Percentiles rank a stretch among this genome's conserved stretches.
phyloP scores from a whole-genome alignment of 2,113 vertebrate genomes.

The Stegostoma tigrinum region DNA sequence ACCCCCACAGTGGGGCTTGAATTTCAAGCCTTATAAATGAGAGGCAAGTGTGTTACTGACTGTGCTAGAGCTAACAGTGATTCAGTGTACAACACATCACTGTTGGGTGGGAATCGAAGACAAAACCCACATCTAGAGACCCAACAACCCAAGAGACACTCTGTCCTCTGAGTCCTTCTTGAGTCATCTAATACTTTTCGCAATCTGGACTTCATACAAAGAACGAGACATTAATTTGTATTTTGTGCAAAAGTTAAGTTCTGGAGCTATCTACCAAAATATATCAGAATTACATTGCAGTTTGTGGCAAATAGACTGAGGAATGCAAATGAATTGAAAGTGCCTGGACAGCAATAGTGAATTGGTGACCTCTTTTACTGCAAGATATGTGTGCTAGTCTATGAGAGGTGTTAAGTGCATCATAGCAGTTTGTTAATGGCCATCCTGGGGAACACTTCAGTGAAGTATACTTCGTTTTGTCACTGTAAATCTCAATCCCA shows the following conservation, averaged over 20 bases:
- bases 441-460: not conserved
- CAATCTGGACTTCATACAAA: not conserved
- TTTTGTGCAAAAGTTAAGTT: not conserved
- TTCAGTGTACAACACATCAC: not conserved
- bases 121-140: not conserved
- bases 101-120: not conserved
- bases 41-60: too few relatives aligned
- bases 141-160: not conserved
- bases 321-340: conserved; percentile 14
- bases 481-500: not conserved
- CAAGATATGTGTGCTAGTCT: not conserved
- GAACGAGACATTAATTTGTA: not conserved
- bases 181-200: not conserved
- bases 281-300: not conserved
- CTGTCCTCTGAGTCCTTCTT: not conserved
- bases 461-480: not conserved
- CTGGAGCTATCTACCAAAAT: not conserved
- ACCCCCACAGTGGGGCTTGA: not conserved
- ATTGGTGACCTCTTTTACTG: not conserved
- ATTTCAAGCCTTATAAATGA: not conserved
- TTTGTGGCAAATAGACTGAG: not conserved
- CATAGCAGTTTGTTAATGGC: conserved; percentile 1
- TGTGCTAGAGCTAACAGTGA: too few relatives aligned
- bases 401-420: not conserved
- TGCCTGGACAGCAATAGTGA: not conserved